Evolutionary conservation across 2,797 vertebrate genomes (phyloP).

Genomic region (Fistularia tabacaria): DNA sequence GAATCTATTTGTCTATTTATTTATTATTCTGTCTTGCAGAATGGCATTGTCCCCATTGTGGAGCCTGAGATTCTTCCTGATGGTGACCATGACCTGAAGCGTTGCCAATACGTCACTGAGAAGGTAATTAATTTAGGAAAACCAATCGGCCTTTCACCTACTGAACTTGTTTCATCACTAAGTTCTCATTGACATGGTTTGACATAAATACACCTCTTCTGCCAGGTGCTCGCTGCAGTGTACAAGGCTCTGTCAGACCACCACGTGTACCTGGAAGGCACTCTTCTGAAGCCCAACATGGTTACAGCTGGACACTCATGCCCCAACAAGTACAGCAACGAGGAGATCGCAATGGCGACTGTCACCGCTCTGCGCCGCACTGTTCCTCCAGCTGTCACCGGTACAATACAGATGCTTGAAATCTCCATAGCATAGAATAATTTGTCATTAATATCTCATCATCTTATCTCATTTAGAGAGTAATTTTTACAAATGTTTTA

Average conservation of each 20-base stretch:
- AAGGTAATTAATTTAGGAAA: conserved; percentile 76
- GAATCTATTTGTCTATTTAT: neutral
- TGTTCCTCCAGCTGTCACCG: conserved; percentile 92
- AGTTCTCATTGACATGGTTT: neutral
- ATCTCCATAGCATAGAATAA: too few relatives aligned
- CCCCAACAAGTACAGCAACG: conserved; percentile 82
- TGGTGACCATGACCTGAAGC: conserved; percentile 94
- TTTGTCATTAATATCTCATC: too few relatives aligned
- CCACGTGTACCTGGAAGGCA: conserved; percentile 95
- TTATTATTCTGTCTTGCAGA: conserved; percentile 67
- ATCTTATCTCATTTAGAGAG: too few relatives aligned
- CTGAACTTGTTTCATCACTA: neutral
- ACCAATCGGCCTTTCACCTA: too few relatives aligned
- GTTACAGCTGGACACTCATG: conserved; percentile 94
- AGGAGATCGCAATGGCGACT: conserved; percentile 94
- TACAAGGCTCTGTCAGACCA: conserved; percentile 97
- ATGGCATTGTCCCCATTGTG: conserved; percentile 96
- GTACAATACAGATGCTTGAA: conserved; percentile 57
- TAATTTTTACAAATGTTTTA: too few relatives aligned
- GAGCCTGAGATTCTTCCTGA: conserved; percentile 97
- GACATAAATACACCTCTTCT: neutral
- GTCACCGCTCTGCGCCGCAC: conserved; percentile 94
- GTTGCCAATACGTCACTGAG: conserved; percentile 94
- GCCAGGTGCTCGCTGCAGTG: conserved; percentile 89
- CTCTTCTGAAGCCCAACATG: conserved; percentile 98